Percentiles rank a stretch among this genome's conserved stretches.
Conservation (phyloP, 1,140 invertebrate genomes). For the Lineus longissimus region DNA sequence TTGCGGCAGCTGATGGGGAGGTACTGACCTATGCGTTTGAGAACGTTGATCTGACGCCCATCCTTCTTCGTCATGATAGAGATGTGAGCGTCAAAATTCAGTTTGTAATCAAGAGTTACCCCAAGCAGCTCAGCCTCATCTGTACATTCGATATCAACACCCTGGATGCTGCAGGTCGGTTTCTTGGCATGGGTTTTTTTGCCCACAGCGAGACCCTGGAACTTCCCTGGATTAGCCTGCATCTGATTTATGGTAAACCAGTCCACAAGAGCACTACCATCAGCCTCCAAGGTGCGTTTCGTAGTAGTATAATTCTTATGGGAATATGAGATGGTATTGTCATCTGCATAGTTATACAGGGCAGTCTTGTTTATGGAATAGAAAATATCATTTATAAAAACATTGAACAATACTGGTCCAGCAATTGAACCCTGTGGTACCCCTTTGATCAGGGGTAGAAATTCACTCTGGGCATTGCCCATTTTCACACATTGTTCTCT, state of each 20-base stretch:
- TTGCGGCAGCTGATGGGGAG: not conserved
- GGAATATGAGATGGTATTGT: not conserved
- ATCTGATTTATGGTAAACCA: constrained; percentile 9
- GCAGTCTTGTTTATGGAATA: not conserved
- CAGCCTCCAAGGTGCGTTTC: not conserved
- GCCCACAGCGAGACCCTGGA: not conserved
- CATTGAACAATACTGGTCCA: constrained; percentile 8
- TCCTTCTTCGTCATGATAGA: not conserved
- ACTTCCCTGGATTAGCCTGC: constrained; percentile 13
- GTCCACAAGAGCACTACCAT: not conserved
- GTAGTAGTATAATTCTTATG: not conserved
- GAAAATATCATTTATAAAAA: constrained; percentile 7
- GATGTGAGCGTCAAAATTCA: constrained; percentile 2
- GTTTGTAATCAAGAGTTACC: not conserved
- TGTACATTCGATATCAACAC: not conserved
- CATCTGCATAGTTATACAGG: constrained; percentile 6
- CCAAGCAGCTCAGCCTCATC: not conserved
- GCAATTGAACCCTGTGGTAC: constrained; percentile 6
- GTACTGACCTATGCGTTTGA: not conserved
- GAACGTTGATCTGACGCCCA: not conserved
- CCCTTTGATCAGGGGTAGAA: not conserved
- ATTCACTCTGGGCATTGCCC: not conserved
- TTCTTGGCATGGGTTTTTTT: not conserved
- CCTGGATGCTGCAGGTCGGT: not conserved
- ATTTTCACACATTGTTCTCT: constrained; percentile 3